Conservation (phyloP, 2,797 vertebrate species). For the Ataeniobius toweri region DNA sequence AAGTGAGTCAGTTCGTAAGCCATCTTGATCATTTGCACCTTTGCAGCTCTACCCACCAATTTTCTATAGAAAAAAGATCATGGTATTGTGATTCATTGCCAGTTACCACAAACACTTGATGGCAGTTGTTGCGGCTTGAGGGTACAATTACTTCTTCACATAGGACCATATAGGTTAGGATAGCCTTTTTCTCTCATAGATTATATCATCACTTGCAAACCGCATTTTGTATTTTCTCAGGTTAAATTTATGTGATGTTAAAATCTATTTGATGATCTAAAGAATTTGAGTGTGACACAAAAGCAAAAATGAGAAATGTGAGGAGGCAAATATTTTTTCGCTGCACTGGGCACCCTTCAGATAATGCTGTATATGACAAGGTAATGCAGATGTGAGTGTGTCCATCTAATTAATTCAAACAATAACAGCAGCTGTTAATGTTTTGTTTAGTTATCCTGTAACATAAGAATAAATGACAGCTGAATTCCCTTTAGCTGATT, state of each 20-base stretch:
- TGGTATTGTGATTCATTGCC: background rate
- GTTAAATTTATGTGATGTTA: background rate
- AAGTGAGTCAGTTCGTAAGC: background rate
- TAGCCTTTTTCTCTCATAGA: background rate
- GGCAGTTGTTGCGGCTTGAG: too few species aligned
- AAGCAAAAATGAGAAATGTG: background rate
- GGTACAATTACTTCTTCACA: background rate
- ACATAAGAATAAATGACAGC: background rate
- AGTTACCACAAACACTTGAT: background rate
- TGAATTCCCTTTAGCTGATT: background rate
- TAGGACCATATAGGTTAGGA: background rate
- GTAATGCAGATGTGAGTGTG: background rate
- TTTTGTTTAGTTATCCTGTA: background rate
- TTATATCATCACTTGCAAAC: background rate
- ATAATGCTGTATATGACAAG: background rate
- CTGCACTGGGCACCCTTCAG: background rate
- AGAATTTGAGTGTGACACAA: background rate
- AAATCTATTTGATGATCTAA: background rate
- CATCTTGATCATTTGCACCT: background rate
- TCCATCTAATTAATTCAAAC: background rate
- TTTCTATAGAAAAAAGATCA: background rate
- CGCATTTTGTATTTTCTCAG: background rate
- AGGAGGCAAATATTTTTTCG: background rate
- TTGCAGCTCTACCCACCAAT: background rate
- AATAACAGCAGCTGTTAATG: background rate